A percentile compares a stretch with the other conserved stretches of the same genome.
Evolutionary conservation across 2,797 vertebrate species (phyloP).

Genomic region (Rhodeus uyekii): DNA sequence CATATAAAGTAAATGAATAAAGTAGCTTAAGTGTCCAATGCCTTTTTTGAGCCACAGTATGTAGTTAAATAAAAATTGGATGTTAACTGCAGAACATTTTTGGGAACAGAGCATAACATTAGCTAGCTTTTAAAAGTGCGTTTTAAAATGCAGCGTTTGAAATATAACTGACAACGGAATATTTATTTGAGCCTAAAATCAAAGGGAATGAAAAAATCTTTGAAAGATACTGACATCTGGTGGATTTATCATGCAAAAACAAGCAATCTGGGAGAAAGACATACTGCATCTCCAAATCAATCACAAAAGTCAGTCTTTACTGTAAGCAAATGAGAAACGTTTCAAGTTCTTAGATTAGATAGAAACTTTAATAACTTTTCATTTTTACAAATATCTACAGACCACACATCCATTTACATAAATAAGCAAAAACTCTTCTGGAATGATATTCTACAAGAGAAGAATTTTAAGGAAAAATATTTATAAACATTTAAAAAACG

Average conservation of each 20-base stretch:
- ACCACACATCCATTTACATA: slow-evolving; percentile 72
- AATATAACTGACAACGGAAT: not conserved
- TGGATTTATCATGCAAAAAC: slow-evolving; percentile 11
- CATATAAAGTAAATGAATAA: not conserved
- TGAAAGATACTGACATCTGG: slow-evolving; percentile 33
- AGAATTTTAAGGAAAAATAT: slow-evolving; percentile 36
- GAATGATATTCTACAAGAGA: slow-evolving; percentile 23
- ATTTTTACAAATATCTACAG: slow-evolving; percentile 84
- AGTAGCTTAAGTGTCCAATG: not conserved
- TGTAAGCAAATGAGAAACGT: no score
- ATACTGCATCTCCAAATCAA: not conserved
- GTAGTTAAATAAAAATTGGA: not conserved
- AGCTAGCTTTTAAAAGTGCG: not conserved
- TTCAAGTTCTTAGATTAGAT: slow-evolving; percentile 72
- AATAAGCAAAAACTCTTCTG: slow-evolving; percentile 67
- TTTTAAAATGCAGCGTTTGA: not conserved
- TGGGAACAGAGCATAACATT: not conserved
- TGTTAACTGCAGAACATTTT: not conserved
- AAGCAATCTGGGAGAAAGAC: not conserved
- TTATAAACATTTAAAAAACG: slow-evolving; percentile 17
- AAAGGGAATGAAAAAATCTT: not conserved
- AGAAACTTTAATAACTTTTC: slow-evolving; percentile 77
- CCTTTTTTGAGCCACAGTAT: not conserved
- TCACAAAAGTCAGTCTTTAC: not conserved
- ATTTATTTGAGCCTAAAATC: not conserved